phyloP scores from a whole-genome alignment of 2,113 vertebrate genomes.

The Vimba vimba region DNA sequence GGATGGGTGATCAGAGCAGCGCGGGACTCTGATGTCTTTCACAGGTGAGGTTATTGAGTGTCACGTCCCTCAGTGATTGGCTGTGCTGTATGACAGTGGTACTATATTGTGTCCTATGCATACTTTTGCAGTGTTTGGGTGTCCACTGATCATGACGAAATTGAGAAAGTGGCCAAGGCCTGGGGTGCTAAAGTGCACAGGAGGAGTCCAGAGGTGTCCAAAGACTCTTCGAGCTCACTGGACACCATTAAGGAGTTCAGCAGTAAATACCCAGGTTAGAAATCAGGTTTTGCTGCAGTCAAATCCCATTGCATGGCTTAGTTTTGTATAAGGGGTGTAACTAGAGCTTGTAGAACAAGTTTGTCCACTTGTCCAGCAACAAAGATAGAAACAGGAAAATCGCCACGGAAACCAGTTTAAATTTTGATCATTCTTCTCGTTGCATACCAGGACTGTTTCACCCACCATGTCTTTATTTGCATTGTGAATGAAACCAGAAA shows the following conservation, averaged over 20 bases:
- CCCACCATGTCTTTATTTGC: neutral
- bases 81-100: neutral
- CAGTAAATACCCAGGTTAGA: constrained; percentile 76
- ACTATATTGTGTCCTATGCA: neutral
- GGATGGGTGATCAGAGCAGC: constrained; percentile 87
- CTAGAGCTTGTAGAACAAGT: neutral
- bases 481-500: neutral
- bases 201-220: constrained; percentile 85
- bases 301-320: neutral
- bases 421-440: neutral
- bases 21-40: constrained; percentile 77
- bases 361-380: neutral
- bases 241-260: constrained; percentile 90
- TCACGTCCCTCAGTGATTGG: neutral
- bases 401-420: neutral
- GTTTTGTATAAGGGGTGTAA: neutral
- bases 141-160: constrained; percentile 92
- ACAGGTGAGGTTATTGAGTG: constrained; percentile 73
- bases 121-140: constrained; percentile 86
- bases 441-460: neutral
- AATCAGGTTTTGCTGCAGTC: too few species aligned
- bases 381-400: neutral
- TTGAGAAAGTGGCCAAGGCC: constrained; percentile 83
- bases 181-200: constrained; percentile 87
- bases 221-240: constrained; percentile 86